Evolutionary conservation across 2,113 vertebrate species (phyloP).

Genomic region (Prinia subflava): DNA sequence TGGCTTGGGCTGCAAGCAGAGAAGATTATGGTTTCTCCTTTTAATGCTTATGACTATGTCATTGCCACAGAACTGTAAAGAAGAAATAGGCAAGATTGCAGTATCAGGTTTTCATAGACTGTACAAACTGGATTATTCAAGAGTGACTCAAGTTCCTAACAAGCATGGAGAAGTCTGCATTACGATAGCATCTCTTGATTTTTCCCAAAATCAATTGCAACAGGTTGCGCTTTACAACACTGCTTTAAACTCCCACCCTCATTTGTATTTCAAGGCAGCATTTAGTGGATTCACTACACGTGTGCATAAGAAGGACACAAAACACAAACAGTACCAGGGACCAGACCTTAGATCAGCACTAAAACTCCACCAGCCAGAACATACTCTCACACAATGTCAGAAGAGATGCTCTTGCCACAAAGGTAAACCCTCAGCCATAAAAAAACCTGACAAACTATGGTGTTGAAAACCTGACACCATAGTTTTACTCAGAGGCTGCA

Average conservation of each 20-base stretch:
- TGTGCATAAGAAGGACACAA: neutral
- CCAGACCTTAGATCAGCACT: neutral
- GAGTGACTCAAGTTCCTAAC: conserved; percentile 31
- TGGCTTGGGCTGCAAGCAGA: conserved; percentile 33
- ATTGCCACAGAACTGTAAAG: conserved; percentile 52
- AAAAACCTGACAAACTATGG: neutral
- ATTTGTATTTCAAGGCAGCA: neutral
- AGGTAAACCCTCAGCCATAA: neutral
- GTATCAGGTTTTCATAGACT: conserved; percentile 51
- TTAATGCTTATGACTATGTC: conserved; percentile 42
- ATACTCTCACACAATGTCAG: neutral
- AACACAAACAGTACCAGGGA: neutral
- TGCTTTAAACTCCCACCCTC: neutral
- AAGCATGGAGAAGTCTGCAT: conserved; percentile 2
- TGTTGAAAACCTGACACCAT: neutral
- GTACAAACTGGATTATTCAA: conserved; percentile 57
- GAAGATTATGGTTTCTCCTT: conserved; percentile 55
- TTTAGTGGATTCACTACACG: neutral
- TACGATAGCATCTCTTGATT: conserved; percentile 17
- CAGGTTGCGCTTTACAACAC: neutral
- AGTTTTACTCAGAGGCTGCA: neutral
- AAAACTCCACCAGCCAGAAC: neutral
- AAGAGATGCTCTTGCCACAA: neutral
- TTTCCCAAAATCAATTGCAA: conserved; percentile 19
- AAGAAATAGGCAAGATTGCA: conserved; percentile 30